phyloP scores from a whole-genome alignment of 2,113 vertebrate species.

The Rostratula benghalensis region DNA sequence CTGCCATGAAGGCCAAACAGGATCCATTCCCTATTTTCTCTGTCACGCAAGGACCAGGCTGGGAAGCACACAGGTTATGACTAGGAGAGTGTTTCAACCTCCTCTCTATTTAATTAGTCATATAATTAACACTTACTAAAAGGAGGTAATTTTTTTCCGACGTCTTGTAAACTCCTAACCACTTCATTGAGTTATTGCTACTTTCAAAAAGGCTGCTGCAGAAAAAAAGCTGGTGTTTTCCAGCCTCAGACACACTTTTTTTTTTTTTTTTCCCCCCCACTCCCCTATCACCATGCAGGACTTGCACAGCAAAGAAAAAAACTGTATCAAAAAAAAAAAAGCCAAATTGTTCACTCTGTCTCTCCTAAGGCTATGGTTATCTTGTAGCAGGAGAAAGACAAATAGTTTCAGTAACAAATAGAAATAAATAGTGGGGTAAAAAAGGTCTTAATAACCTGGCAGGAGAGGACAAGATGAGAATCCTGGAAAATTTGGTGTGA shows the following conservation, averaged over 20 bases:
- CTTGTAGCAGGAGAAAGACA: not conserved
- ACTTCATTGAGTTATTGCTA: slow-evolving; percentile 37
- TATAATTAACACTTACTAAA: slow-evolving; percentile 68
- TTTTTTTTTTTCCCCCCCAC: too few relatives aligned
- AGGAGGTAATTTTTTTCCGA: slow-evolving; percentile 50
- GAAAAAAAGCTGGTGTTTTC: slow-evolving; percentile 26
- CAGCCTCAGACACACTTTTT: not conserved
- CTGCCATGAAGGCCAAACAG: slow-evolving; percentile 47
- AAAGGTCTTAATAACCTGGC: not conserved
- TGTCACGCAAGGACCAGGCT: slow-evolving; percentile 33
- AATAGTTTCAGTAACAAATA: not conserved
- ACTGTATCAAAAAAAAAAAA: not conserved
- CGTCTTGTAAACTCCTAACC: slow-evolving; percentile 45
- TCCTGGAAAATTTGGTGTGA: not conserved
- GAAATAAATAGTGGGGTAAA: not conserved
- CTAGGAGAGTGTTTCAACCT: slow-evolving; percentile 53
- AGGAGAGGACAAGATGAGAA: not conserved
- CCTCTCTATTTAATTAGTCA: slow-evolving; percentile 66
- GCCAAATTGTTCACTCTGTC: not conserved
- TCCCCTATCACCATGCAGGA: not conserved
- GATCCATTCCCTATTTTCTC: slow-evolving; percentile 50
- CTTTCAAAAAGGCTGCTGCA: slow-evolving; percentile 14
- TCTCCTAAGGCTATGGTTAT: not conserved
- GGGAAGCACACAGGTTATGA: slow-evolving; percentile 52
- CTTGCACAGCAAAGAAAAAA: not conserved